These are phyloP conservation scores for Brachyrhaphis roseni DNA, from an alignment of 2,797 vertebrate genomes.

Conservation along the genomic window DNA sequence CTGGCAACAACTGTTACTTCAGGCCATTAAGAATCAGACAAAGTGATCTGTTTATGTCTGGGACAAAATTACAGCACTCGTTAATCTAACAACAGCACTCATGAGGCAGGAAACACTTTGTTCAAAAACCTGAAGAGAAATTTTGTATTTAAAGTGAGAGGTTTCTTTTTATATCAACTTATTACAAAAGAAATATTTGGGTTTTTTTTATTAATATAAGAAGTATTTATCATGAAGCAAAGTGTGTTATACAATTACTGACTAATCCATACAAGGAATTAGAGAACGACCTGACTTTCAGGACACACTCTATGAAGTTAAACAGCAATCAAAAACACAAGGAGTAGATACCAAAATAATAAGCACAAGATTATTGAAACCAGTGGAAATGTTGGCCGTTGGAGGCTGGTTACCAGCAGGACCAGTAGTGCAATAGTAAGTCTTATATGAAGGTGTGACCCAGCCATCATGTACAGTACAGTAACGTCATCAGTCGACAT, in stretches of 20 bases:
- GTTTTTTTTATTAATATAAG: not conserved
- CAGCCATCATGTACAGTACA: conserved; percentile 31
- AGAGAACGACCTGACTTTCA: conserved; percentile 2
- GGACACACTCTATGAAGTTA: conserved; percentile 11
- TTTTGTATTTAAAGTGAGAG: not conserved
- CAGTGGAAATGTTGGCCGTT: not conserved
- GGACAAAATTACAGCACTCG: not conserved
- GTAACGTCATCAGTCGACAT: conserved; percentile 60
- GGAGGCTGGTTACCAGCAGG: conserved; percentile 16
- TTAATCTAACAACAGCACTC: conserved; percentile 1
- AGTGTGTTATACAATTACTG: conserved; percentile 6
- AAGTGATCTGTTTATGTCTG: not conserved
- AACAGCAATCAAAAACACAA: conserved; percentile 6
- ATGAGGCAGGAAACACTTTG: not conserved
- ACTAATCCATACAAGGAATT: conserved; percentile 5
- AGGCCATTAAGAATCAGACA: not conserved
- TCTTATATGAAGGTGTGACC: conserved; percentile 48
- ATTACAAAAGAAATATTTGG: not conserved
- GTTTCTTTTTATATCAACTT: not conserved
- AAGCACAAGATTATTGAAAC: conserved; percentile 1
- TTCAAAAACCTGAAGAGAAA: not conserved
- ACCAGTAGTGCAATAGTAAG: conserved; percentile 21
- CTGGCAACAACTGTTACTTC: not conserved
- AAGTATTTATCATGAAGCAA: not conserved
- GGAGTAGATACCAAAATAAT: not conserved